A percentile compares a stretch with the other conserved stretches of the same genome.
phyloP scores from a whole-genome alignment of 2,797 vertebrate genomes.

The Coluber constrictor region DNA sequence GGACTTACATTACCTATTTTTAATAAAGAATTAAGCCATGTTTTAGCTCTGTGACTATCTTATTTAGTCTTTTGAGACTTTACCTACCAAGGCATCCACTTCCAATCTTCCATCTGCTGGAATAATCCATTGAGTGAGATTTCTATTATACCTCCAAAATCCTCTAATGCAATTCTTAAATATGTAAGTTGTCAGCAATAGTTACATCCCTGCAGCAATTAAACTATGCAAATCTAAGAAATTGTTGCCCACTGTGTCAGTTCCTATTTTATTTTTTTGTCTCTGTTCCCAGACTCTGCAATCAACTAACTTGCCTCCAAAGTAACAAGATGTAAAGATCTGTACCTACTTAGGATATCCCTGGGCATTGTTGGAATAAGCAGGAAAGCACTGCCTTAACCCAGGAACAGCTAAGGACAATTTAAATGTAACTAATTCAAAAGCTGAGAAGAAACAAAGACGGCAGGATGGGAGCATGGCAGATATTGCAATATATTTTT shows the following conservation, averaged over 20 bases:
- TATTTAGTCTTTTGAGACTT: not conserved
- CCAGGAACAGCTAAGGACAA: not conserved
- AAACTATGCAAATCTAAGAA: not conserved
- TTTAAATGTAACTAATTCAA: not conserved
- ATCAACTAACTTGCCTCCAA: not conserved
- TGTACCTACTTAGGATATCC: not conserved
- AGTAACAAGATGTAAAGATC: not conserved
- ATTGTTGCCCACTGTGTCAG: not conserved
- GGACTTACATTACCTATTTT: not conserved
- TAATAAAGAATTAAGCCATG: not conserved
- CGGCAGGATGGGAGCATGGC: not conserved
- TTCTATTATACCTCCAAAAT: not conserved
- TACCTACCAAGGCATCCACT: not conserved
- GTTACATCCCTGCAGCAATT: not conserved
- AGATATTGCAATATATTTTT: not conserved
- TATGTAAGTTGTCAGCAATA: not conserved
- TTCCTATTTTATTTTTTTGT: not conserved
- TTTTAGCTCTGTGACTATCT: not conserved
- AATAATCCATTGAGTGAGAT: not conserved
- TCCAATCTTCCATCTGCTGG: not conserved
- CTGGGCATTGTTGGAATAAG: not conserved
- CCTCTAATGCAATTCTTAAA: not conserved
- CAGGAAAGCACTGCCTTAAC: not conserved
- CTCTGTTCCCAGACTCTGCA: not conserved
- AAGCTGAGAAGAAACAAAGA: not conserved